phyloP scores from a whole-genome alignment of 2,888 invertebrate species.

The Oligia fasciuncula region DNA sequence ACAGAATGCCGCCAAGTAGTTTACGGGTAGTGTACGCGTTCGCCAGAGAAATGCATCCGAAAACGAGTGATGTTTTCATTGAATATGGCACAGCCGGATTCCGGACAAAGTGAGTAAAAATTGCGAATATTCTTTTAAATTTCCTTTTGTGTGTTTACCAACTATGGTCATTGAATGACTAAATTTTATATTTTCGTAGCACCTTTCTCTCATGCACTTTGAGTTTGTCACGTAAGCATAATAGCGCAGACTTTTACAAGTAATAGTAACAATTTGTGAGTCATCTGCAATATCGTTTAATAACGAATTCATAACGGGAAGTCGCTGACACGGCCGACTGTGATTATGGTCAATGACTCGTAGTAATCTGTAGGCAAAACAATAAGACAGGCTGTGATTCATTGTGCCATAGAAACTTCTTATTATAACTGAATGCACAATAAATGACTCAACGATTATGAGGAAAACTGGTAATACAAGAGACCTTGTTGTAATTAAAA shows the following conservation, averaged over 20 bases:
- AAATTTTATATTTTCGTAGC: conserved; percentile 65
- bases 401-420: conserved; percentile 20
- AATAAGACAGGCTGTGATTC: conserved; percentile 70
- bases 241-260: conserved; percentile 34
- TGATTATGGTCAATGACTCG: conserved; percentile 86
- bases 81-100: conserved; percentile 97
- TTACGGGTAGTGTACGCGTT: conserved; percentile 93
- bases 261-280: conserved; percentile 73
- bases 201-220: conserved; percentile 72
- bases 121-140: conserved; percentile 58
- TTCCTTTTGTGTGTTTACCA: conserved; percentile 60
- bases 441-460: conserved; percentile 28
- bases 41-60: conserved; percentile 94
- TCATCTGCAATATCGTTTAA: conserved; percentile 77
- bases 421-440: neutral
- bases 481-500: conserved; percentile 50
- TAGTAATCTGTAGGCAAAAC: conserved; percentile 74
- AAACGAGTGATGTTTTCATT: conserved; percentile 91
- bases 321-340: conserved; percentile 74
- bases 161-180: conserved; percentile 67
- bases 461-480: conserved; percentile 32
- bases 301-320: conserved; percentile 87
- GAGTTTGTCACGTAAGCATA: conserved; percentile 78
- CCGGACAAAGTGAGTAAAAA: conserved; percentile 92
- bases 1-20: conserved; percentile 89